Percentiles rank a stretch among this genome's conserved stretches.
phyloP scores from a whole-genome alignment of 2,888 invertebrate genomes.

The Nymphalis c-album region DNA sequence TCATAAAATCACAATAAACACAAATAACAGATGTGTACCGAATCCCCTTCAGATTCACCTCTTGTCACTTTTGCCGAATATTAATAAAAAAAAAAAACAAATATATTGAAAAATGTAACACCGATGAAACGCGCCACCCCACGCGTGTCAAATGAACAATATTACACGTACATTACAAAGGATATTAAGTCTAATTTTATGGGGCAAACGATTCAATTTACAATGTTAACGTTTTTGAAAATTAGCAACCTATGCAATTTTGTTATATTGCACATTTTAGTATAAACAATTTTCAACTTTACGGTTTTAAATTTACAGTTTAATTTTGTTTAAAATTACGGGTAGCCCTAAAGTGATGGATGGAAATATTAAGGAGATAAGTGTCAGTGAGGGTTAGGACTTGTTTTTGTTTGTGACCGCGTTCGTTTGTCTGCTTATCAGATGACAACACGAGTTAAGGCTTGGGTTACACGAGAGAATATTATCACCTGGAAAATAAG shows the following conservation, averaged over 20 bases:
- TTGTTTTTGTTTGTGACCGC: slow-evolving; percentile 26
- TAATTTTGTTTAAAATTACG: neutral
- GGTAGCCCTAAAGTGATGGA: slow-evolving; percentile 5
- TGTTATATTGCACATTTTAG: slow-evolving; percentile 12
- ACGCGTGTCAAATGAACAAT: slow-evolving; percentile 58
- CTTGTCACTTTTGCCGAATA: slow-evolving; percentile 58
- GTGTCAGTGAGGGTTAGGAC: slow-evolving; percentile 26
- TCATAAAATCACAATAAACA: slow-evolving; percentile 55
- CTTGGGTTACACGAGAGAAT: slow-evolving; percentile 10
- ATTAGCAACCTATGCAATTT: slow-evolving; percentile 33
- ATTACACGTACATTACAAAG: slow-evolving; percentile 42
- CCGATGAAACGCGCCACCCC: slow-evolving; percentile 55
- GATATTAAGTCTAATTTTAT: slow-evolving; percentile 41
- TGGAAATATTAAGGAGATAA: slow-evolving; percentile 23
- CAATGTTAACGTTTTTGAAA: slow-evolving; percentile 8
- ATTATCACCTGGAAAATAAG: neutral
- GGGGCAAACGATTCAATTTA: slow-evolving; percentile 21
- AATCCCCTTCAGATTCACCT: slow-evolving; percentile 58
- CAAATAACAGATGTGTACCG: slow-evolving; percentile 62
- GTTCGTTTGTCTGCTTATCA: slow-evolving; percentile 19
- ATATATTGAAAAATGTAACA: slow-evolving; percentile 63
- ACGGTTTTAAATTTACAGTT: neutral
- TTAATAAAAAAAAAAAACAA: slow-evolving; percentile 61
- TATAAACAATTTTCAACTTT: slow-evolving; percentile 12
- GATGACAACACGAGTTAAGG: slow-evolving; percentile 8